These are phyloP conservation scores for Pangasius larnaudii DNA, from an alignment of 2,797 vertebrate species.

Conservation along the genomic window DNA sequence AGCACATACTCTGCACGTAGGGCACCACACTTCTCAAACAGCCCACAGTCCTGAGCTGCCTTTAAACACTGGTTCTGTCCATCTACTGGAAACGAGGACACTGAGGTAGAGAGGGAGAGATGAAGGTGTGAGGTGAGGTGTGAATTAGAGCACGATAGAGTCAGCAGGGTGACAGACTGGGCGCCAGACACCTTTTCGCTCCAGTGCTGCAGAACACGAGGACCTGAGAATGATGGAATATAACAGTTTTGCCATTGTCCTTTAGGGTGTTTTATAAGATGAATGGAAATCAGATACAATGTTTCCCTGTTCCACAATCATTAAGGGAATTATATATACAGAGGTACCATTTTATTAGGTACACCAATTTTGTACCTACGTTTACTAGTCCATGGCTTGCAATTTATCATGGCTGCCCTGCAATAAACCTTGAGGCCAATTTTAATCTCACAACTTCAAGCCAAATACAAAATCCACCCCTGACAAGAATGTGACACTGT, in stretches of 20 bases:
- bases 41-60: slow-evolving; percentile 86
- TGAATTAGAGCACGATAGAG: slow-evolving; percentile 26
- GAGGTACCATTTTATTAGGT: background rate
- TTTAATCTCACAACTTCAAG: background rate
- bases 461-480: background rate
- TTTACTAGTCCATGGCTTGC: background rate
- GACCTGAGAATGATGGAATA: background rate
- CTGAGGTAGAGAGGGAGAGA: slow-evolving; percentile 57
- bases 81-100: slow-evolving; percentile 71
- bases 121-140: slow-evolving; percentile 30
- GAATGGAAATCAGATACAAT: slow-evolving; percentile 14
- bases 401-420: background rate
- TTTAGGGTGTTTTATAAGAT: slow-evolving; percentile 10
- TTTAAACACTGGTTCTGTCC: slow-evolving; percentile 87
- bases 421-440: background rate
- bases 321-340: background rate
- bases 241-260: slow-evolving; percentile 11
- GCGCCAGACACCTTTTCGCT: slow-evolving; percentile 1
- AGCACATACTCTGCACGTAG: slow-evolving; percentile 87
- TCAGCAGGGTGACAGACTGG: slow-evolving; percentile 33
- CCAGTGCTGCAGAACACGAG: slow-evolving; percentile 18
- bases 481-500: background rate
- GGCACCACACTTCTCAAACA: slow-evolving; percentile 86
- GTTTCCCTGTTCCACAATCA: background rate
- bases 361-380: background rate